Percentiles rank a stretch among this genome's conserved stretches.
Evolutionary conservation across 2,888 invertebrate species (phyloP).

Genomic region (Neoitamus cyanurus): DNA sequence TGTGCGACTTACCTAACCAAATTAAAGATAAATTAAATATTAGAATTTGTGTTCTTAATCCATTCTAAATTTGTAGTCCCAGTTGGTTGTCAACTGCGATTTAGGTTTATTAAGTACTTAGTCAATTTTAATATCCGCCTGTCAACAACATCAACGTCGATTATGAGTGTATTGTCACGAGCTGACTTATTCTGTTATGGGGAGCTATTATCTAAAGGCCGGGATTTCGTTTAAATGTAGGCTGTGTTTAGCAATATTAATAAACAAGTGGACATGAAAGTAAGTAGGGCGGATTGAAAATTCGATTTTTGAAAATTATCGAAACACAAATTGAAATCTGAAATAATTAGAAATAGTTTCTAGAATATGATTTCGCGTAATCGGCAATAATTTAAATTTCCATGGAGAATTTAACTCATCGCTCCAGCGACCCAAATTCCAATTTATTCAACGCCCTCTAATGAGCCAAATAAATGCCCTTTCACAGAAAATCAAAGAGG

Average conservation of each 20-base stretch:
- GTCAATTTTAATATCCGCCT: background rate
- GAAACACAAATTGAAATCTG: background rate
- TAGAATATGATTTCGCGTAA: background rate
- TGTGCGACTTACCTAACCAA: no score
- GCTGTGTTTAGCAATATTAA: background rate
- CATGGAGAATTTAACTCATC: background rate
- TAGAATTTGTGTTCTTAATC: no score
- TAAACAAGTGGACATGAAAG: background rate
- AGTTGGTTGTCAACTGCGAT: background rate
- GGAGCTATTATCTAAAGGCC: background rate
- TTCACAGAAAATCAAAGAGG: background rate
- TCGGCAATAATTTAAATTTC: background rate
- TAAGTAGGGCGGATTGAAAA: background rate
- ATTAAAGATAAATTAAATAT: no score
- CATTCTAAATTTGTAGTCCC: background rate
- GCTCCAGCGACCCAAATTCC: background rate
- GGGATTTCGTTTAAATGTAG: background rate
- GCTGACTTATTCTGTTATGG: background rate
- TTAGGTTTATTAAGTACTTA: background rate
- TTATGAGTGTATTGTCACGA: background rate
- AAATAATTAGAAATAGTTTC: background rate
- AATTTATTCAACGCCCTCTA: background rate
- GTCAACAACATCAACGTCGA: background rate
- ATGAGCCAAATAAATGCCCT: background rate
- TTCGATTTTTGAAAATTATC: background rate